phyloP scores from a whole-genome alignment of 2,888 invertebrate species.

The Drosophila crucigera region DNA sequence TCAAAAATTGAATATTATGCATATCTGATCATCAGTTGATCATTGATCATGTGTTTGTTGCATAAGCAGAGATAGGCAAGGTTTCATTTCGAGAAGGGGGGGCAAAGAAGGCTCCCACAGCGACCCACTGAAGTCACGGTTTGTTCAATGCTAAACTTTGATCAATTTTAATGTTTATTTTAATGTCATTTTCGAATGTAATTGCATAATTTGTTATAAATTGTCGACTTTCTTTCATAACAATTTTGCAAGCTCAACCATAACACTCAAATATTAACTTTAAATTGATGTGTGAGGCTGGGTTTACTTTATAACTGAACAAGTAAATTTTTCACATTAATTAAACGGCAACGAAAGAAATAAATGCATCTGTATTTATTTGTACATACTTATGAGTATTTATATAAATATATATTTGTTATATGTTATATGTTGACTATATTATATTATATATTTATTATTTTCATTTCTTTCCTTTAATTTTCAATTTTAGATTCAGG shows the following conservation, averaged over 20 bases:
- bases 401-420: neutral
- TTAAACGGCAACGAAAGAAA: neutral
- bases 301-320: neutral
- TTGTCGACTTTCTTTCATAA: neutral
- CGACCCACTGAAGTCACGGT: neutral
- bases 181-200: neutral
- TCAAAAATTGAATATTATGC: slow-evolving; percentile 10
- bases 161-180: neutral
- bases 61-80: neutral
- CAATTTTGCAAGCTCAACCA: neutral
- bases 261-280: neutral
- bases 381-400: neutral
- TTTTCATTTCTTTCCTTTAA: neutral
- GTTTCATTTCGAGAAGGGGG: no score
- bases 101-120: neutral
- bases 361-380: neutral
- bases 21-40: slow-evolving; percentile 10
- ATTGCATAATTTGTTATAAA: no score
- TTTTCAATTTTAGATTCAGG: fast-evolving
- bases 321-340: neutral
- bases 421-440: no score
- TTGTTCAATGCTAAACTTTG: neutral
- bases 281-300: neutral
- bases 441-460: neutral
- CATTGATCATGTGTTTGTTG: slow-evolving; percentile 8